Percentiles rank a stretch among this genome's conserved stretches.
Evolutionary conservation across 2,797 vertebrate genomes (phyloP).

Genomic region (Synaphobranchus kaupii): DNA sequence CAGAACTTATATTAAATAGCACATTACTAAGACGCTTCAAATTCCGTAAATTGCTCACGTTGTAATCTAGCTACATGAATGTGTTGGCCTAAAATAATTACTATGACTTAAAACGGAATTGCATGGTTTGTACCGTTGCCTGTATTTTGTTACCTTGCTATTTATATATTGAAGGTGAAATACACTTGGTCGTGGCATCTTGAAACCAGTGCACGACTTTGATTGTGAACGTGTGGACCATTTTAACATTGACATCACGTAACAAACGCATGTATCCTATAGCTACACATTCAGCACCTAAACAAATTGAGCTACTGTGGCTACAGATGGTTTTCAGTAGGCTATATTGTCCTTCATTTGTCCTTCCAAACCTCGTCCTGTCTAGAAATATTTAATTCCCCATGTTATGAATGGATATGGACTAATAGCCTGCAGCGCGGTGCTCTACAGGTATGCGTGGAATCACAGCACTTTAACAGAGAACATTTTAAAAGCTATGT

Average conservation of each 20-base stretch:
- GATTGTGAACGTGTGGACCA: constrained; percentile 34
- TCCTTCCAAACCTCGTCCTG: constrained; percentile 62
- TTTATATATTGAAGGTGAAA: not conserved
- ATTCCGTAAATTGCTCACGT: not conserved
- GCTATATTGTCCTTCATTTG: constrained; percentile 71
- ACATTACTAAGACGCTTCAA: not conserved
- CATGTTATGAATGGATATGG: not conserved
- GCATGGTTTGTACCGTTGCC: not conserved
- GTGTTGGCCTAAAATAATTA: not conserved
- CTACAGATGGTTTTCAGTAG: constrained; percentile 42
- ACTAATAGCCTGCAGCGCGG: not conserved
- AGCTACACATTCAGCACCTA: constrained; percentile 7
- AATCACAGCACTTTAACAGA: not conserved
- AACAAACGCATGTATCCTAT: not conserved
- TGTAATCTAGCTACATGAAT: not conserved
- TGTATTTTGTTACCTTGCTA: not conserved
- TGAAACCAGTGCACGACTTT: constrained; percentile 23
- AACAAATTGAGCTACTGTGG: not conserved
- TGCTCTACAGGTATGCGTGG: not conserved
- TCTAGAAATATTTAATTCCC: not conserved
- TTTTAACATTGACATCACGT: too few relatives aligned
- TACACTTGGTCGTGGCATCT: not conserved
- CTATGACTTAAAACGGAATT: not conserved
- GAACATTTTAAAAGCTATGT: constrained; percentile 11
- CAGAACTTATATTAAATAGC: not conserved